Evolutionary conservation across 2,113 vertebrate genomes (phyloP), one percentile per base, ranked within the genome.

Genomic region (Naja naja): DNA sequence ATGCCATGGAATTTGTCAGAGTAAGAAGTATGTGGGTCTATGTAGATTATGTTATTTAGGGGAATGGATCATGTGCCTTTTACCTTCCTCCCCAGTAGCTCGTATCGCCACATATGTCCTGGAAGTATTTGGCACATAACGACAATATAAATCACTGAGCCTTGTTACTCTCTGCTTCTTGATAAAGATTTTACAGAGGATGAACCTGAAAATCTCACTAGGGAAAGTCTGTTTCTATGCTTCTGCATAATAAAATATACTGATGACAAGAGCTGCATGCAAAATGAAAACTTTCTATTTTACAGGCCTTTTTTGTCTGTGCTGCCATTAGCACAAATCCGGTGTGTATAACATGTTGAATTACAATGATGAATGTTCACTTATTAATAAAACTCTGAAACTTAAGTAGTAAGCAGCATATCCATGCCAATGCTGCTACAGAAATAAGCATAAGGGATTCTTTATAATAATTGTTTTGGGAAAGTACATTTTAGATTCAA

Each of bases 181-280:
- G 12, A 85, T 91, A 85, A 3, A 85, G 92, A 92, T 96, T 96
- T 96, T 95, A 93, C 93, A 91, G 87, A 94, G 86, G 56, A 94
- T 89, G 58, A 94, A 94, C 49, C 20, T 94, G 93, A 94, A 96
- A 93, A 87, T 85, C 39, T 93, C 89, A 93, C 88, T 2, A 49
- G 54, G 90, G 86, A 94, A 87, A 94, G 89, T 92, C 11, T 53
- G 16, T 27, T 93, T 91, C 85, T 9, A 3, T 88, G 55, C 95
- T 94, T 87, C 89, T 93, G 90, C 91, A 88, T 52, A 93, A 87
- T 18, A 92, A 92, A 56, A n/a, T 92, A 92, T 94, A 93, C 56
- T 90, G 81, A 93, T 95, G n/a, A 91, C 30, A 87, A 85, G 39
- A 91, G 49, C 23, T 92, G 45, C 52, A 90, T 47, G 22, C 64